These are phyloP conservation scores for Chaetura pelagica DNA, from an alignment of 2,113 vertebrate species.

Conservation along the genomic window DNA sequence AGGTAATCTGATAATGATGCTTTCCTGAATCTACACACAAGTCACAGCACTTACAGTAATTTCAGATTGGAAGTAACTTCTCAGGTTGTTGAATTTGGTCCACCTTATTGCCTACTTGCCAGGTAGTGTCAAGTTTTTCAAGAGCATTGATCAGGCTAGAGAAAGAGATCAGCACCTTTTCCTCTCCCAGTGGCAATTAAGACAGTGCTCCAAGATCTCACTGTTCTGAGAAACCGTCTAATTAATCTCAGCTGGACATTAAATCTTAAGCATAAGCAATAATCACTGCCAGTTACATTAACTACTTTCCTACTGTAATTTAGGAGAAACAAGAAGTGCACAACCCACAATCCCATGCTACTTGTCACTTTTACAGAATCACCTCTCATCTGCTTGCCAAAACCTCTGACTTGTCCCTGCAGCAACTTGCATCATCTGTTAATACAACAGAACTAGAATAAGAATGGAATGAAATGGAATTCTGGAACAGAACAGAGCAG, in stretches of 20 bases:
- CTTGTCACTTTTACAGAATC: background rate
- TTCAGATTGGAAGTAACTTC: background rate
- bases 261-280: constrained; percentile 27
- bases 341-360: background rate
- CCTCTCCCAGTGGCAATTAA: background rate
- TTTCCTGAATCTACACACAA: background rate
- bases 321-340: background rate
- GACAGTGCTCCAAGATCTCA: background rate
- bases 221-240: constrained; percentile 7
- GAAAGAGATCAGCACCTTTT: background rate
- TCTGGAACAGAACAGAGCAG: background rate
- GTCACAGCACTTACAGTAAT: background rate
- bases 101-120: background rate
- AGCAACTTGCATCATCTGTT: background rate
- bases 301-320: background rate
- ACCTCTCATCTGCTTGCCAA: background rate
- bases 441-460: background rate
- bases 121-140: background rate
- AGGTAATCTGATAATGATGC: background rate
- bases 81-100: background rate
- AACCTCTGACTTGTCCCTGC: background rate
- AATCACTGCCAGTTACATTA: constrained; percentile 24
- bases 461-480: background rate
- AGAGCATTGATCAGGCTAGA: background rate
- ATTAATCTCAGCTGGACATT: constrained; percentile 35